Percentiles rank a stretch among this genome's conserved stretches.
These are phyloP conservation scores for Cerastis rubricosa DNA, from an alignment of 2,888 invertebrate species.

Conservation along the genomic window DNA sequence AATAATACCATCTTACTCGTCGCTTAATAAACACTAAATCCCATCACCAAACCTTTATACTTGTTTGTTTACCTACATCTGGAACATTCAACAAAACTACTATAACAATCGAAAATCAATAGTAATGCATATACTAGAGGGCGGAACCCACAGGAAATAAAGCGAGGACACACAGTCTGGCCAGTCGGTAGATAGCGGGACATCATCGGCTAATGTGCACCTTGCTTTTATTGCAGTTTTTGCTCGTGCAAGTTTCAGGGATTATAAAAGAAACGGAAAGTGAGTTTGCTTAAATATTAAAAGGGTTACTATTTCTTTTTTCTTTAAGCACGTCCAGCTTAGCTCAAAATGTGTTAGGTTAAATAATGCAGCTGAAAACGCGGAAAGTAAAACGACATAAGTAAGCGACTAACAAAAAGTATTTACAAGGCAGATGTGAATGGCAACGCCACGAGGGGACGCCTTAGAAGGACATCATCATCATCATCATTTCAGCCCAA, in stretches of 20 bases:
- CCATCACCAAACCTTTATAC: too few relatives aligned
- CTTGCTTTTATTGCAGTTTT: conserved; percentile 19
- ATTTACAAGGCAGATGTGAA: too few relatives aligned
- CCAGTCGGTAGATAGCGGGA: conserved; percentile 25
- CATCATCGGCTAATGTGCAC: conserved; percentile 28
- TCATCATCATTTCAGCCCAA: too few relatives aligned
- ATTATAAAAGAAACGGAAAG: not conserved
- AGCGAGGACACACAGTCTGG: conserved; percentile 40
- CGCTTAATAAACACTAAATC: conserved; percentile 1
- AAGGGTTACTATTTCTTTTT: not conserved
- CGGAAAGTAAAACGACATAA: too few relatives aligned
- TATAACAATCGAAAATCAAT: conserved; percentile 57
- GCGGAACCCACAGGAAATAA: conserved; percentile 57
- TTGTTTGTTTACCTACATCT: conserved; percentile 3
- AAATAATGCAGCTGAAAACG: too few relatives aligned
- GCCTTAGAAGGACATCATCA: too few relatives aligned
- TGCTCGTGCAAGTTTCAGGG: not conserved
- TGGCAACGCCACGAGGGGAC: too few relatives aligned
- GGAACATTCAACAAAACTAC: conserved; percentile 12
- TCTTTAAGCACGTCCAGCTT: not conserved
- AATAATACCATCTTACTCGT: not conserved
- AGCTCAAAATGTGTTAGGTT: too few relatives aligned
- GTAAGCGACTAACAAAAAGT: too few relatives aligned
- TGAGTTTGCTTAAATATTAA: not conserved
- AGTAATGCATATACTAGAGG: conserved; percentile 35